These are phyloP conservation scores for Amblyjoppa fuscipennis DNA, from an alignment of 2,888 invertebrate genomes.

Conservation along the genomic window DNA sequence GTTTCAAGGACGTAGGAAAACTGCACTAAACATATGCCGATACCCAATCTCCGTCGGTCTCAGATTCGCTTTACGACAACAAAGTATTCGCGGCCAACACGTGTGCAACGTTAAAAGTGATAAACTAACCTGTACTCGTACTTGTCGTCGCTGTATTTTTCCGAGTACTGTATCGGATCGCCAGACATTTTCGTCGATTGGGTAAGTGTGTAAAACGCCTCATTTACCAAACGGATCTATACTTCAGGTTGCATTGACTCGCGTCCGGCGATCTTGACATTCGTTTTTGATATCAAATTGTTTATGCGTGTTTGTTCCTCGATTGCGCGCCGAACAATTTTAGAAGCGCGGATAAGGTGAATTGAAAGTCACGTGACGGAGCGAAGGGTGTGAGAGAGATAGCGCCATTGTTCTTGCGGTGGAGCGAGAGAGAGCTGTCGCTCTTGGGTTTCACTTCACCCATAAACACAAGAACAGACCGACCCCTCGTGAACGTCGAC, in stretches of 20 bases:
- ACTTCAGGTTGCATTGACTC: not conserved
- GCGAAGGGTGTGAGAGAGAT: too few relatives aligned
- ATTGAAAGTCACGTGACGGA: not conserved
- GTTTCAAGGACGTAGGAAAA: too few relatives aligned
- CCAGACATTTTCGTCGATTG: slow-evolving; percentile 87
- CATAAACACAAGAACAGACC: not conserved
- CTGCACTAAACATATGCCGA: not conserved
- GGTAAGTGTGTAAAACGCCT: slow-evolving; percentile 29
- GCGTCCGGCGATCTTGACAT: not conserved
- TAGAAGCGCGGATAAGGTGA: not conserved
- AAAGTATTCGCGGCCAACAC: not conserved
- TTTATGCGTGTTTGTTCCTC: not conserved
- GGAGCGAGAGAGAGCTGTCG: not conserved
- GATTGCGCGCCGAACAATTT: not conserved
- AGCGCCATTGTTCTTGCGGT: not conserved
- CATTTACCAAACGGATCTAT: slow-evolving; percentile 46
- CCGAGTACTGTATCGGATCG: slow-evolving; percentile 96
- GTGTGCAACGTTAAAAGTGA: not conserved
- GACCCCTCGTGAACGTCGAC: not conserved
- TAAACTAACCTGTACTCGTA: slow-evolving; percentile 94
- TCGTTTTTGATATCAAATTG: not conserved
- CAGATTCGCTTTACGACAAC: too few relatives aligned
- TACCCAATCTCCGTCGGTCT: not conserved
- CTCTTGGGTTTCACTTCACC: too few relatives aligned
- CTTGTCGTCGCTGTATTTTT: slow-evolving; percentile 94